These are phyloP conservation scores for Luehdorfia chinensis DNA, from an alignment of 1,140 invertebrate species.

Conservation along the genomic window DNA sequence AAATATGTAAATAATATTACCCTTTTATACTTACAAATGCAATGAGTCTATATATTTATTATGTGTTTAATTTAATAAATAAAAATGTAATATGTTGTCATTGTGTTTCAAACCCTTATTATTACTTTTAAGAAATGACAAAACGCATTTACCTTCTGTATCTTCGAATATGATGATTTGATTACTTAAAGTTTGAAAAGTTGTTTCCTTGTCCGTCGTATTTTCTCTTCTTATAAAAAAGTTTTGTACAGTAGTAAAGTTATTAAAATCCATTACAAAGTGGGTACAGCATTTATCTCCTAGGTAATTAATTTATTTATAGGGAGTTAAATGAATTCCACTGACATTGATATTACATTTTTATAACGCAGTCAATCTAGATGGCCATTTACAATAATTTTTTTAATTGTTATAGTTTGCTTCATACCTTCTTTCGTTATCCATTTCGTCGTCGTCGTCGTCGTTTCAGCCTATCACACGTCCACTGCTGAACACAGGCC, in stretches of 20 bases:
- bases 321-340: slow-evolving; percentile 8
- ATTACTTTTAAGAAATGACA: no score
- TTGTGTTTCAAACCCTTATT: no score
- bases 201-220: slow-evolving; percentile 6
- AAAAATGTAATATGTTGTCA: no score
- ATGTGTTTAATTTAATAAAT: no score
- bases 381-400: slow-evolving; percentile 22
- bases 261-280: slow-evolving; percentile 21
- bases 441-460: no score
- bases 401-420: no score
- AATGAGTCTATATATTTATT: no score
- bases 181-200: not conserved
- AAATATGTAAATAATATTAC: no score
- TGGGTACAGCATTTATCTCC: slow-evolving; percentile 39
- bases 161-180: slow-evolving; percentile 18
- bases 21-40: no score
- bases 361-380: slow-evolving; percentile 21
- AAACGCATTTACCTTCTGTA: slow-evolving; percentile 19
- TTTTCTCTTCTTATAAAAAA: slow-evolving; percentile 7
- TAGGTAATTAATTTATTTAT: slow-evolving; percentile 68
- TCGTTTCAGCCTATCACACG: no score
- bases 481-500: no score
- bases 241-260: slow-evolving; percentile 9
- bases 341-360: slow-evolving; percentile 22
- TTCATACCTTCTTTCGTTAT: no score